A percentile compares a stretch with the other conserved stretches of the same genome.
These are phyloP conservation scores for Eutolmus rufibarbis DNA, from an alignment of 2,888 invertebrate genomes.

Conservation along the genomic window DNA sequence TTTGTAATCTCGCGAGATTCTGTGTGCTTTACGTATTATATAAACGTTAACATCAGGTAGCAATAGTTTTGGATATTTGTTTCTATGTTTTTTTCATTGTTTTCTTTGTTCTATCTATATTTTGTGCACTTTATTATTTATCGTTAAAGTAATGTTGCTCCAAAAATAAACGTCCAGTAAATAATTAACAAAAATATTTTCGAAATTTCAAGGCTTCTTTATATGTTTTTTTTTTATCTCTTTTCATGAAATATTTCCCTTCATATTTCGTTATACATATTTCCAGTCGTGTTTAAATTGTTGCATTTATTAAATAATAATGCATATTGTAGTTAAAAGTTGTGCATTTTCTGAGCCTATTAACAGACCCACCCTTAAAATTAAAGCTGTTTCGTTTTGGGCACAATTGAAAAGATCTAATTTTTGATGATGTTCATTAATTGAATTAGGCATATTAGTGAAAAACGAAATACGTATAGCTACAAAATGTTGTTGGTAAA, in stretches of 20 bases:
- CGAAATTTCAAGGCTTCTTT: not conserved
- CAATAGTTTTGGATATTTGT: conserved; percentile 8
- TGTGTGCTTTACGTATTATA: not conserved
- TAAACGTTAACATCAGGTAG: conserved; percentile 18
- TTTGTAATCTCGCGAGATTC: not conserved
- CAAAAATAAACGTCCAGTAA: conserved; percentile 17
- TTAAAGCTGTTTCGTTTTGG: not conserved
- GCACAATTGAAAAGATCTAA: not conserved
- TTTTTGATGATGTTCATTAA: not conserved
- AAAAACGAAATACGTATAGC: no score
- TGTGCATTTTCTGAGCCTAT: not conserved
- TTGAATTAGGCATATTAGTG: no score
- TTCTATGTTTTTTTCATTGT: not conserved
- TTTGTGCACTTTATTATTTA: not conserved
- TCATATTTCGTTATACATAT: not conserved
- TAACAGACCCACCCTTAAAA: not conserved
- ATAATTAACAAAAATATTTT: conserved; percentile 21
- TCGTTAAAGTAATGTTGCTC: conserved; percentile 4
- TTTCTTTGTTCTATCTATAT: not conserved
- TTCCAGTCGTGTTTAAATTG: conserved; percentile 11
- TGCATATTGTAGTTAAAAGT: not conserved
- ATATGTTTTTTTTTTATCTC: not conserved
- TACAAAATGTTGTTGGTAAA: no score
- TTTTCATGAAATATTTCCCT: not conserved
- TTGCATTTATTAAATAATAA: not conserved